Percentiles rank a stretch among this genome's conserved stretches.
These are phyloP conservation scores for Penaeus indicus DNA, from an alignment of 1,140 invertebrate genomes.

Conservation along the genomic window DNA sequence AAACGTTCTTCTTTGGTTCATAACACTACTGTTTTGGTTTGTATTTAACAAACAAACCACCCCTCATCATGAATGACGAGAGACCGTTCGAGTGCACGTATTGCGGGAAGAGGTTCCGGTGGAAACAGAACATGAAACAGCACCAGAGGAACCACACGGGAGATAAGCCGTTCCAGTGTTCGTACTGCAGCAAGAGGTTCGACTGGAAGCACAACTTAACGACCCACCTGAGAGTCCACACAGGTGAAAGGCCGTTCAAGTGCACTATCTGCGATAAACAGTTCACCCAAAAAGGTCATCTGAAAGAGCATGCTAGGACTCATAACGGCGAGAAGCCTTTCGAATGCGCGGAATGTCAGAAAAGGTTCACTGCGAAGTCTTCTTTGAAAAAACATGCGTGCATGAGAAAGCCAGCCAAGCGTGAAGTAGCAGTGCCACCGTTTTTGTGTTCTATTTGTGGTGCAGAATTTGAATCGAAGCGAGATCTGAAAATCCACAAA, in stretches of 20 bases:
- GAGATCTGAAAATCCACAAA: not conserved
- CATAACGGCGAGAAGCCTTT: slow-evolving; percentile 9
- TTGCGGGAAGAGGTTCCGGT: not conserved
- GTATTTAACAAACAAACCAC: too few relatives aligned
- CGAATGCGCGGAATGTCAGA: not conserved
- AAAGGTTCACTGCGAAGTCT: not conserved
- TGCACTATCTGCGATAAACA: not conserved
- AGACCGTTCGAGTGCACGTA: not conserved
- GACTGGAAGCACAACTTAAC: not conserved
- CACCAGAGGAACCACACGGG: not conserved
- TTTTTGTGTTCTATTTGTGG: too few relatives aligned
- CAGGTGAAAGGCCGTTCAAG: not conserved
- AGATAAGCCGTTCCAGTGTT: not conserved
- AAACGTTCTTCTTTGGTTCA: too few relatives aligned
- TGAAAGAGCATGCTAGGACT: not conserved
- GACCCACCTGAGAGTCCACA: slow-evolving; percentile 3
- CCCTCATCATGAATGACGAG: not conserved
- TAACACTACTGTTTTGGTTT: too few relatives aligned
- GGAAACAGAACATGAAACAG: not conserved
- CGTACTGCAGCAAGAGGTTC: slow-evolving; percentile 2
- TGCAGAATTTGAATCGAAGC: too few relatives aligned
- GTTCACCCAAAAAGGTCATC: not conserved
- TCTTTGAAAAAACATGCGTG: not conserved
- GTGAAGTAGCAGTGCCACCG: too few relatives aligned
- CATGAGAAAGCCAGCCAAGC: too few relatives aligned